A percentile compares a stretch with the other conserved stretches of the same genome.
phyloP scores from a whole-genome alignment of 2,888 invertebrate species.

The Daptonema setosum region DNA sequence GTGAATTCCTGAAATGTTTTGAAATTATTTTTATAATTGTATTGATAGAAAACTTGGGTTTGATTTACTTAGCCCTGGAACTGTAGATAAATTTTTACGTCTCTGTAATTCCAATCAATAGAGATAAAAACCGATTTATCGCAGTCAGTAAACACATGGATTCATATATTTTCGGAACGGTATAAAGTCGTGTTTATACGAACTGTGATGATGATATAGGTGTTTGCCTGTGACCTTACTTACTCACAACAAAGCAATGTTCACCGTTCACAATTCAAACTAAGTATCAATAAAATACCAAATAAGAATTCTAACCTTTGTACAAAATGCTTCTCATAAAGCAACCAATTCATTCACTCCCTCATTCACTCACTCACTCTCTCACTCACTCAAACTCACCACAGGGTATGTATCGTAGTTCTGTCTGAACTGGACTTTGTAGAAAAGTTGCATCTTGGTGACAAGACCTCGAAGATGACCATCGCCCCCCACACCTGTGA shows the following conservation, averaged over 20 bases:
- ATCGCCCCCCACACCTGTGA: slow-evolving; percentile 10
- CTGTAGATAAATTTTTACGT: not conserved
- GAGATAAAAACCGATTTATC: no score
- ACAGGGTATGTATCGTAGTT: slow-evolving; percentile 92
- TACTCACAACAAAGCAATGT: no score
- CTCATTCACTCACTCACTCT: no score
- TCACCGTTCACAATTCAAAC: no score
- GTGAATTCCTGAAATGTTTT: slow-evolving; percentile 35
- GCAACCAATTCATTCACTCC: not conserved
- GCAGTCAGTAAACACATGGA: no score
- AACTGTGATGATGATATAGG: no score
- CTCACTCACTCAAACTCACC: slow-evolving; percentile 16
- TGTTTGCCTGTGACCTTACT: no score
- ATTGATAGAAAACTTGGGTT: no score
- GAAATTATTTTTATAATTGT: not conserved
- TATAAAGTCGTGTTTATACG: no score
- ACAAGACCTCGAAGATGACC: slow-evolving; percentile 47
- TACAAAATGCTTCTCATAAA: not conserved
- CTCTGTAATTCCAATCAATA: not conserved
- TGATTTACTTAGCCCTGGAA: not conserved
- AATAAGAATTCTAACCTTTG: no score
- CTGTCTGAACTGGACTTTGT: slow-evolving; percentile 74
- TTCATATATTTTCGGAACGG: no score
- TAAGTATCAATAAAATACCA: no score
- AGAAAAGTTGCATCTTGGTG: slow-evolving; percentile 85